Evolutionary conservation across 2,113 vertebrate species (phyloP), one percentile per base, ranked within the genome.

Genomic region (Atractosteus spatula): DNA sequence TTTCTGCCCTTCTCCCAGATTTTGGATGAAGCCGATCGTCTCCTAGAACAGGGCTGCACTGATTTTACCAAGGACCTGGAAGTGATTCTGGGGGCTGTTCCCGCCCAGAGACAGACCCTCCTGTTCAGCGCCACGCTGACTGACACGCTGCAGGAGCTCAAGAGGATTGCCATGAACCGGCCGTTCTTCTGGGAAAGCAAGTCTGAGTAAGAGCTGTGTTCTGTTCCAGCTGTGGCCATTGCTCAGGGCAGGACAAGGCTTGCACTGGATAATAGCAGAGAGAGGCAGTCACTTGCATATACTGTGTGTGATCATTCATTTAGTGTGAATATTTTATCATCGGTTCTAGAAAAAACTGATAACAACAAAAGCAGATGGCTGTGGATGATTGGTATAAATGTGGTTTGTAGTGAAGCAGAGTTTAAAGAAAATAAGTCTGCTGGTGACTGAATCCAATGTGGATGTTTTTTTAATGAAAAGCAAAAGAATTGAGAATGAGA

Each of bases 111-210:
- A 0, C 97, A 99, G 75, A 99, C 97, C 0, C 74, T 99, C 76
- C 91, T 99, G 0, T 98, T 99, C 89, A 98, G 96, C 0, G 97
- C 97, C 81, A 99, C 97, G 0, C 91, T 99, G 0, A 99, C 94
- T 0, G 94, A 94, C 77, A 96, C 96, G 0, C 88, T 99, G 62
- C 83, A 85, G 1, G 89, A 96, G 76, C 91, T 99, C 6, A 87
- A 92, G 80, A 82, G 70, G 69, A 90, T 99, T 62, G 95, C 96
- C 3, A 87, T 94, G 74, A 97, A 97, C 86, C 81, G 84, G 45
- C 97, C 97, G 0, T 98, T 96, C 90, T 97, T 95, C 84, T 99
- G 95, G 95, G 95, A 98, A 86, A 95, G 94, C 0, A 85, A n/a
- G 5, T 86, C 95, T 0, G 93, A 93, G 97, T 99, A 77, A 91